phyloP scores from a whole-genome alignment of 2,797 vertebrate species.

The Myotis vivesi region DNA sequence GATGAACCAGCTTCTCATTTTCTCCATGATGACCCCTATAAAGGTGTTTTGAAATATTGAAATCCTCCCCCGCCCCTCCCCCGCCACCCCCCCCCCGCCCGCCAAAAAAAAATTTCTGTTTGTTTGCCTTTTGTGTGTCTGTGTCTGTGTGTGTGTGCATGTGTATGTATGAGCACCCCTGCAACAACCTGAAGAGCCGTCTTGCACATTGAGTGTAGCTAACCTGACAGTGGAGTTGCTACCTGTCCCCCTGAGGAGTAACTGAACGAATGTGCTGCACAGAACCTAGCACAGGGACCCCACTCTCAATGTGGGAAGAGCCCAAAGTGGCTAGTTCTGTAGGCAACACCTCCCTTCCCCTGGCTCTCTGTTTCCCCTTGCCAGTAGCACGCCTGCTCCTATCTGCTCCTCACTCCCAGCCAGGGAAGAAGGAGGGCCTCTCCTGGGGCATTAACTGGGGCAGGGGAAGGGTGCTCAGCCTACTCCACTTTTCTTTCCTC shows the following conservation, averaged over 20 bases:
- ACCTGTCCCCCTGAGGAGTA: background rate
- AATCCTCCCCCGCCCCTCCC: background rate
- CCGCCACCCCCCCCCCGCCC: too few relatives aligned
- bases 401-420: background rate
- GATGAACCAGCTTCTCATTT: background rate
- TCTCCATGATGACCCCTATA: background rate
- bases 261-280: too few relatives aligned
- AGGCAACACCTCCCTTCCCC: background rate
- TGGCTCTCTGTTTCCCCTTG: background rate
- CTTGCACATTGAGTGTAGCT: background rate
- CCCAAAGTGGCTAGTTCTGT: background rate
- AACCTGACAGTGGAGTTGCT: too few relatives aligned
- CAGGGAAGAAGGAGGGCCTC: background rate
- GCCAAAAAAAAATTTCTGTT: background rate
- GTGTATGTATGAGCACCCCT: too few relatives aligned
- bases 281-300: background rate
- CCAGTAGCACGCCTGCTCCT: background rate
- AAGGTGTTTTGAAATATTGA: background rate
- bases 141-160: background rate
- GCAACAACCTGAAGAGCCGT: background rate
- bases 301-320: background rate
- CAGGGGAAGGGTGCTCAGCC: background rate
- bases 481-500: background rate
- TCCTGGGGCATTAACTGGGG: background rate
- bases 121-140: background rate